These are phyloP conservation scores for Ephialtes manifestator DNA, from an alignment of 2,888 invertebrate genomes.

Conservation along the genomic window DNA sequence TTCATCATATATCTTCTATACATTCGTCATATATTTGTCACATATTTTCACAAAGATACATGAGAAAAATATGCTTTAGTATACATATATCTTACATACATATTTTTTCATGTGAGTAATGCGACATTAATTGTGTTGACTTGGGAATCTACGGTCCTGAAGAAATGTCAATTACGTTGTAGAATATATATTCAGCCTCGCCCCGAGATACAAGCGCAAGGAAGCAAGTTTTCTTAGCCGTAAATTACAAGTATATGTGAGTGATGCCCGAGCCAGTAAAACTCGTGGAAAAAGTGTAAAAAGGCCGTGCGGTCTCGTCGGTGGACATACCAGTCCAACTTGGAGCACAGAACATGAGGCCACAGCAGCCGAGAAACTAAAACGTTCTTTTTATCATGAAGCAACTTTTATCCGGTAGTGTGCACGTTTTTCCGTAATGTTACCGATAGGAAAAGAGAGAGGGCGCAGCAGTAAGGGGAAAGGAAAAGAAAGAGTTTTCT, in stretches of 20 bases:
- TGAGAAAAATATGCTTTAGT: too few relatives aligned
- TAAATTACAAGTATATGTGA: neutral
- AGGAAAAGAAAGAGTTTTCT: conserved; percentile 38
- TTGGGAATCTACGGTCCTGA: neutral
- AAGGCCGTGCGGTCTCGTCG: conserved; percentile 7
- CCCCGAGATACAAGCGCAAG: neutral
- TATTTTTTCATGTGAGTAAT: too few relatives aligned
- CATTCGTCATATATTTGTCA: too few relatives aligned
- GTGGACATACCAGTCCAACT: conserved; percentile 33
- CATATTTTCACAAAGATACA: too few relatives aligned
- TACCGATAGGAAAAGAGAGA: conserved; percentile 29
- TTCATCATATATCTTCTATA: too few relatives aligned
- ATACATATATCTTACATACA: too few relatives aligned
- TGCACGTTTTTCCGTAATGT: conserved; percentile 51
- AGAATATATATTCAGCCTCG: neutral
- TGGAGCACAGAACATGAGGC: neutral
- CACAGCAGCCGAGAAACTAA: neutral
- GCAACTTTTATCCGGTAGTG: conserved; percentile 38
- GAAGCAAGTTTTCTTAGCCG: neutral
- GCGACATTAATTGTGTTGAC: neutral
- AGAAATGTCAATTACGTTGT: neutral
- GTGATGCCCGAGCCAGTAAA: neutral
- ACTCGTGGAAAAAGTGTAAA: conserved; percentile 15
- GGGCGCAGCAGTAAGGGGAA: neutral
- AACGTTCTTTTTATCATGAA: conserved; percentile 41